Evolutionary conservation across 2,797 vertebrate species (phyloP), one percentile per base, ranked within the genome.

Genomic region (Mus minutoides): DNA sequence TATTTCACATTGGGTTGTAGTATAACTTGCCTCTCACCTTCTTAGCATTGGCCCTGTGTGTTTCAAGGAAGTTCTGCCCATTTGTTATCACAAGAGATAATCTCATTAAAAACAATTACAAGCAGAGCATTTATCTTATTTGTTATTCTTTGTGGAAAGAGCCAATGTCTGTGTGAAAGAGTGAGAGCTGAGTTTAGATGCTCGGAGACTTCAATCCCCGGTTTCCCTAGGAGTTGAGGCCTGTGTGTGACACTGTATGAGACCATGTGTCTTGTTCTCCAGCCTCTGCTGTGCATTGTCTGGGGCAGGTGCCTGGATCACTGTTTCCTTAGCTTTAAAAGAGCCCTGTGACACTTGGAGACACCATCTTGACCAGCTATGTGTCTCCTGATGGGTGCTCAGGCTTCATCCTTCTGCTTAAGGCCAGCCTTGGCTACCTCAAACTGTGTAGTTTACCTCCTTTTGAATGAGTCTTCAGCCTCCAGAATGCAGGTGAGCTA

Each of bases 21-120:
- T 75, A 5, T 88, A 67, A 91, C 86, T 84, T 92, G 34, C 85
- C 91, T 31, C n/a, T 90, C 34, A 80, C 90, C 31, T 46, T 69
- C 76, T 71, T 11, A 71, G 17, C 14, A 13, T 82, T 49, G 52
- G 1, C 37, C 29, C 2, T 9, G 52, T 43, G 60, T n/a, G 24
- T 86, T 95, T 96, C 82, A 91, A 84, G 69, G 92, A 71, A 85
- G 90, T 88, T 78, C 60, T 26, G 71, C 21, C 95, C 87, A 43
- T 13, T 92, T 88, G 60, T 13, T 91, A 34, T 62, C 91, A 94
- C n/a, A 86, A 84, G 54, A 77, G 82, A 34, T 91, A 37, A 52
- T 31, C 46, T 86, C 9, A 17, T 43, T 49, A 12, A 49, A 49
- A 37, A 62, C 34, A 34, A 31, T 43, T 67, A 85, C 14, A 49